A percentile compares a stretch with the other conserved stretches of the same genome.
Conservation (phyloP, 2,113 vertebrate genomes). For the Calypte anna region DNA sequence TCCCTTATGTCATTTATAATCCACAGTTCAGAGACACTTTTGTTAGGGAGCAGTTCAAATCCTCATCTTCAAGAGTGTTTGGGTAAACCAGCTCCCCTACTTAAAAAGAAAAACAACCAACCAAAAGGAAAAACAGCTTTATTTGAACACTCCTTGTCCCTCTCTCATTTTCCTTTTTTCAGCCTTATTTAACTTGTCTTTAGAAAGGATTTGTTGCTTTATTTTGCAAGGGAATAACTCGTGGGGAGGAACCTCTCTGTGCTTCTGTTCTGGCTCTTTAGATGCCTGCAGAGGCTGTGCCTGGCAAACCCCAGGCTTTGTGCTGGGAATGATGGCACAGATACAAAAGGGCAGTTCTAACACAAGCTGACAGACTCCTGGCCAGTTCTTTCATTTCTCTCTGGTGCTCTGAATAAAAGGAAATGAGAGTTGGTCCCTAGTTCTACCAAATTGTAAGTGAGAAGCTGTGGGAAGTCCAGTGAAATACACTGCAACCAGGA, state of each 20-base stretch:
- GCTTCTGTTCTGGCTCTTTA: not conserved
- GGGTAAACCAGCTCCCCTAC: not conserved
- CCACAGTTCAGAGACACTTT: not conserved
- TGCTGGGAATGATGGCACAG: not conserved
- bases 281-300: not conserved
- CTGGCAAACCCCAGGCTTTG: rapidly evolving
- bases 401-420: not conserved
- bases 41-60: not conserved
- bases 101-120: no score
- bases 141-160: not conserved
- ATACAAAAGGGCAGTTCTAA: not conserved
- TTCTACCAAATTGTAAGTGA: not conserved
- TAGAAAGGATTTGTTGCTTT: not conserved
- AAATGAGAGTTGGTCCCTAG: not conserved
- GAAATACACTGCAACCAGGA: not conserved
- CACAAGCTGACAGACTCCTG: not conserved
- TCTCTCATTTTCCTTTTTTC: not conserved
- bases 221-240: not conserved
- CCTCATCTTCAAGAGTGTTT: not conserved
- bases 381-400: not conserved
- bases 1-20: not conserved
- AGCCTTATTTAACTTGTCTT: not conserved
- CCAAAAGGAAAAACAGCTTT: not conserved
- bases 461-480: not conserved
- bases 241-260: not conserved